Evolutionary conservation across 2,113 vertebrate species (phyloP).

Genomic region (Thymallus thymallus): DNA sequence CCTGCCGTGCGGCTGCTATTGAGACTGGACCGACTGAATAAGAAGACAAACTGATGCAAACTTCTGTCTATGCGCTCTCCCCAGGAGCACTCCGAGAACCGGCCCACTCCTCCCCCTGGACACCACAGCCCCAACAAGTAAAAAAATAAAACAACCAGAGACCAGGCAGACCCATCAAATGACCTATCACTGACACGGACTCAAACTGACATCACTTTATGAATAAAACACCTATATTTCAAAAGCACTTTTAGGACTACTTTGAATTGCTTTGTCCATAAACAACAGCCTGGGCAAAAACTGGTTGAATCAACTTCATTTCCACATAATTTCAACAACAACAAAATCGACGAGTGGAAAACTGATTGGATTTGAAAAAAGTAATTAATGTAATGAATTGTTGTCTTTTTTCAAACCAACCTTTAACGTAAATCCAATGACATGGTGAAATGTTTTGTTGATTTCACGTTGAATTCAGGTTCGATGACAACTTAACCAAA

Average conservation of each 20-base stretch:
- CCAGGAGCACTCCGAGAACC: constrained; percentile 63
- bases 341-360: too few species aligned
- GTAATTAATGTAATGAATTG: too few species aligned
- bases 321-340: too few species aligned
- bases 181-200: constrained; percentile 35
- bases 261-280: background rate
- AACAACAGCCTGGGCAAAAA: too few species aligned
- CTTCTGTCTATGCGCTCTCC: constrained; percentile 53
- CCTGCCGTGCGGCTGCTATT: constrained; percentile 72
- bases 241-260: background rate
- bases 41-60: constrained; percentile 66
- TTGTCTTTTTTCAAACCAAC: too few species aligned
- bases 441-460: too few species aligned
- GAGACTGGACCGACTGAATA: constrained; percentile 66
- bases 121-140: constrained; percentile 22
- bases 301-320: too few species aligned
- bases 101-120: constrained; percentile 60
- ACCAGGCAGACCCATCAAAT: constrained; percentile 24
- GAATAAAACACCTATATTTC: constrained; percentile 16
- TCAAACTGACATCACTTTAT: constrained; percentile 34
- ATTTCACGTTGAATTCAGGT: too few species aligned
- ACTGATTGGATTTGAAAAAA: too few species aligned
- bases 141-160: constrained; percentile 26
- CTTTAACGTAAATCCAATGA: too few species aligned
- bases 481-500: too few species aligned